phyloP scores from a whole-genome alignment of 2,888 invertebrate genomes.

The Mimachlamys varia region DNA sequence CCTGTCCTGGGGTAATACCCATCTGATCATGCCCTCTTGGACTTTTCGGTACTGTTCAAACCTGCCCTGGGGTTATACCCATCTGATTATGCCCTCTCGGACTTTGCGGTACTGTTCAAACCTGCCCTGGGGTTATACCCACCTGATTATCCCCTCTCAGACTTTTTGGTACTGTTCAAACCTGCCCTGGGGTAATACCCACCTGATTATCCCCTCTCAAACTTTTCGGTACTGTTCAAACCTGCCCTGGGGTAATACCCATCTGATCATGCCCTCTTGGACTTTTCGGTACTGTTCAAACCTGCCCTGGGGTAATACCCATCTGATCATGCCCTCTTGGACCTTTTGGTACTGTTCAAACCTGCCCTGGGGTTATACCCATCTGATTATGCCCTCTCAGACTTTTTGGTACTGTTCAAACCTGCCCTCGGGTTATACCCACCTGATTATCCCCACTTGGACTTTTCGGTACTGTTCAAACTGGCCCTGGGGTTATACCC shows the following conservation, averaged over 20 bases:
- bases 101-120: constrained; percentile 83
- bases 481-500: constrained; percentile 40
- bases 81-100: constrained; percentile 89
- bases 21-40: constrained; percentile 89
- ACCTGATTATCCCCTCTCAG: constrained; percentile 89
- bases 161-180: constrained; percentile 83
- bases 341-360: constrained; percentile 83
- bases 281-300: constrained; percentile 83
- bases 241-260: constrained; percentile 41
- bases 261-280: constrained; percentile 89
- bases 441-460: constrained; percentile 89
- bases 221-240: constrained; percentile 83
- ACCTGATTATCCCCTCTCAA: constrained; percentile 89
- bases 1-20: constrained; percentile 41
- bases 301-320: constrained; percentile 41
- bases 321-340: constrained; percentile 89
- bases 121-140: constrained; percentile 41
- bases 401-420: constrained; percentile 83
- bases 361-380: constrained; percentile 41
- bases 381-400: constrained; percentile 89
- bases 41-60: constrained; percentile 83
- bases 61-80: constrained; percentile 41
- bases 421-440: constrained; percentile 41
- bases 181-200: constrained; percentile 41
- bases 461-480: constrained; percentile 83